Evolutionary conservation across 2,888 invertebrate species (phyloP), one percentile per base, ranked within the genome.

Genomic region (Physocephala rufipes): DNA sequence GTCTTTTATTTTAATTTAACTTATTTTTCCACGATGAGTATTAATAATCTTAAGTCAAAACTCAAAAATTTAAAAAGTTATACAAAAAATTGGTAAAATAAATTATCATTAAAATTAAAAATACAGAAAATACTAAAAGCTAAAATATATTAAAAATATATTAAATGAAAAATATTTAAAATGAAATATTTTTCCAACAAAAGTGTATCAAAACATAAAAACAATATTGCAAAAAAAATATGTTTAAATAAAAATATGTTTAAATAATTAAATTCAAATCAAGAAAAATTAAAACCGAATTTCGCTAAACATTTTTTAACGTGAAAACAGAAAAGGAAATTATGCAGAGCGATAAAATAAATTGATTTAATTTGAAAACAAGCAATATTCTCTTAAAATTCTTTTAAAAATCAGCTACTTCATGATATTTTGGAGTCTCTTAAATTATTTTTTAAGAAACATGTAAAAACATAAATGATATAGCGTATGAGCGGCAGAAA

Each of bases 361-460:
- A 30, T 59, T 9, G n/a, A 59, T 19, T 61, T 61, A 36, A 26
- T 30, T 61, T 61, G 43, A 43, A 61, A 28, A 36, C n/a, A 43
- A 61, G 43, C 43, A 61, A 61, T 61, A 58, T 55, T 67, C n/a
- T 58, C 55, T 67, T 67, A 67, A 45, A 67, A 58, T 58, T 24
- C 43, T 58, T 67, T 36, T n/a, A n/a, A 53, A 79, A 77, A 76
- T 74, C 73, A 53, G 47, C 76, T 79, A 80, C 78, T 80, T 77
- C 78, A 77, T 79, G 80, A 78, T 80, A n/a, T n/a, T n/a, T n/a
- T n/a, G n/a, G n/a, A 80, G 79, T 78, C 79, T 79, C 78, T 80
- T 74, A 74, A 75, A 74, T 36, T 36, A n/a, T n/a, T n/a, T n/a
- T n/a, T n/a, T n/a, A n/a, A n/a, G n/a, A n/a, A n/a, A n/a, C n/a